Base-by-base conservation (phyloP, 2,797 vertebrate genomes). In the Xerus rutilus region DNA sequence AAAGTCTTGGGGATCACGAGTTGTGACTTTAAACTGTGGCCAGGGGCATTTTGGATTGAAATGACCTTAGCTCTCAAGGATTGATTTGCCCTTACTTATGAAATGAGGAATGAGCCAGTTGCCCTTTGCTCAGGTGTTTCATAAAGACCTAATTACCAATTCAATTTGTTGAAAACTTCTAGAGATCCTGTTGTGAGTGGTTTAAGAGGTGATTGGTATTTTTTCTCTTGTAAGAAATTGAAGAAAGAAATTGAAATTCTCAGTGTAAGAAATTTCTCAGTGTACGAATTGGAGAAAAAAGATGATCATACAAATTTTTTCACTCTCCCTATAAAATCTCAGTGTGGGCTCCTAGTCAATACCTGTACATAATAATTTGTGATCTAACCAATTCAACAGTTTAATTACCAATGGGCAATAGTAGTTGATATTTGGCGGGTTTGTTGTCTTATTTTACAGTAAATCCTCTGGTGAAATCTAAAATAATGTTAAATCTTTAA, bases 401-500 rank as follows among this genome's bases (percentile, higher is more conserved):
- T 57, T 69, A 72, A 85, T 32, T 69, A 54, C 25, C 45, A 72
- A 78, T 85, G 45, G 77, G 74, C 77, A 39, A 52, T 39, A 25
- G 30, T 77, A 76, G 83, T 72, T 92, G 74, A 90, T 86, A 18
- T 96, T 78, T 85, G 83, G 39, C 76, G 91, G 20, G 54, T 57
- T 81, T 43, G 95, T 43, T 90, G 1, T 64, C 78, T 91, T 87
- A 47, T 97, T 32, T 67, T 62, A 59, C 54, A 67, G 43, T 96
- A 92, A 95, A 86, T 67, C 0, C 0, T 62, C 5, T 79, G 84
- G 54, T 78, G 35, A 89, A 91, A 89, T 84, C 67, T 92, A 95
- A 98, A 3, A 0, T 90, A 88, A 92, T 95, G 91, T 96, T 72
- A 62, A 96, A 90, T 69, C 12, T 84, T 87, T 64, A 79, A 92